These are phyloP conservation scores for Hyalella azteca DNA, from an alignment of 2,888 invertebrate species.

Conservation along the genomic window DNA sequence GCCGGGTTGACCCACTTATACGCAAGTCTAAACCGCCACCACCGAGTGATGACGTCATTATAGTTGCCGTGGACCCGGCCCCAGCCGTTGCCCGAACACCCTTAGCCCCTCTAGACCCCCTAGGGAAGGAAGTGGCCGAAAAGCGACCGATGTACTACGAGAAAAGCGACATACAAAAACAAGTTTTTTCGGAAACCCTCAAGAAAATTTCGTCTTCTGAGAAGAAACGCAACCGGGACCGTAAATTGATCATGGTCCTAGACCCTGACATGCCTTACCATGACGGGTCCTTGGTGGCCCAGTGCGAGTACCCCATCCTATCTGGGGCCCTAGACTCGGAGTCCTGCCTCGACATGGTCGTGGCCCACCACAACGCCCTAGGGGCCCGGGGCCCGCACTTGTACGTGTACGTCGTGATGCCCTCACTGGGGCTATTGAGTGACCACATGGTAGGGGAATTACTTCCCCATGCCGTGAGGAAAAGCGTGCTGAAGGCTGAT, in stretches of 20 bases:
- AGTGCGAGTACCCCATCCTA: conserved; percentile 19
- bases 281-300: not conserved
- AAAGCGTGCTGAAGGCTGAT: not conserved
- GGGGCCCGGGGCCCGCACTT: not conserved
- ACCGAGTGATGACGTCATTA: not conserved
- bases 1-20: no score
- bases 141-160: not conserved
- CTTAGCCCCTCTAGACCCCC: not conserved
- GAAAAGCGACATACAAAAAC: not conserved
- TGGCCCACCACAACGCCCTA: not conserved
- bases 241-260: not conserved
- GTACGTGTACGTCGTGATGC: conserved; percentile 11
- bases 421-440: not conserved
- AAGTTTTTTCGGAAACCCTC: not conserved
- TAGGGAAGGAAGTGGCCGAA: not conserved
- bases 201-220: conserved; percentile 1
- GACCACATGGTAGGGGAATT: not conserved
- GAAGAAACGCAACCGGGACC: not conserved
- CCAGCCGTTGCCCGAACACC: not conserved
- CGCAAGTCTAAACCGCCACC: no score
- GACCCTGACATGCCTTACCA: conserved; percentile 6
- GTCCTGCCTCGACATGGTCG: not conserved
- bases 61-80: not conserved
- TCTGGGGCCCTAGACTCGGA: not conserved
- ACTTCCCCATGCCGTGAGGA: no score